Evolutionary conservation across 2,113 vertebrate species (phyloP).

Genomic region (Platanista minor): DNA sequence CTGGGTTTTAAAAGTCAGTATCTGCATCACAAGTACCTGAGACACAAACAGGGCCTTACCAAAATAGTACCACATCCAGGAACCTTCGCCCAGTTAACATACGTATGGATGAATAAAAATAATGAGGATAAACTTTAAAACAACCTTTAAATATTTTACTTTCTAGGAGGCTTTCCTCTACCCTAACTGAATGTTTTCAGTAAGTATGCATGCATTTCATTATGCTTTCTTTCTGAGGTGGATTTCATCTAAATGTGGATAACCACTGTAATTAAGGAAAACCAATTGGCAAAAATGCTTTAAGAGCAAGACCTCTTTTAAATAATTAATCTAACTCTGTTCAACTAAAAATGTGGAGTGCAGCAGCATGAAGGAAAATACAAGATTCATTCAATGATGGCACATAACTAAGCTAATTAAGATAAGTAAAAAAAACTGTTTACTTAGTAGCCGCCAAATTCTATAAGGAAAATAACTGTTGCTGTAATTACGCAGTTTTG

Average conservation of each 20-base stretch:
- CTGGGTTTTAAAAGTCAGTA: background rate
- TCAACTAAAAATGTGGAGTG: constrained; percentile 19
- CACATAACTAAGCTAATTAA: constrained; percentile 58
- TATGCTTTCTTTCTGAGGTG: background rate
- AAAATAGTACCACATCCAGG: background rate
- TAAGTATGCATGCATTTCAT: background rate
- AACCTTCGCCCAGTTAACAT: background rate
- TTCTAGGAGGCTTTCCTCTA: background rate
- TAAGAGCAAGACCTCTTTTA: constrained; percentile 6
- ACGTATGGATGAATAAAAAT: background rate
- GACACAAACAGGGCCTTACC: background rate
- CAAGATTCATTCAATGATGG: constrained; percentile 11
- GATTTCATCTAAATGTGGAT: background rate
- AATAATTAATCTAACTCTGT: constrained; percentile 28
- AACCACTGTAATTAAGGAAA: background rate
- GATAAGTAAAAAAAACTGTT: constrained; percentile 44
- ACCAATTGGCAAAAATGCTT: background rate
- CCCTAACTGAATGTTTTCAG: background rate
- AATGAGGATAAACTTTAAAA: constrained; percentile 13
- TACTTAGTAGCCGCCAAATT: constrained; percentile 47
- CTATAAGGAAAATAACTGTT: constrained; percentile 67
- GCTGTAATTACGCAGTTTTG: constrained; percentile 52
- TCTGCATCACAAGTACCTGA: background rate
- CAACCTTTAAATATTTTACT: background rate
- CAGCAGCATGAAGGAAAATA: constrained; percentile 25